Base-by-base conservation (phyloP, 2,888 invertebrate genomes). In the Trichogramma evanescens region DNA sequence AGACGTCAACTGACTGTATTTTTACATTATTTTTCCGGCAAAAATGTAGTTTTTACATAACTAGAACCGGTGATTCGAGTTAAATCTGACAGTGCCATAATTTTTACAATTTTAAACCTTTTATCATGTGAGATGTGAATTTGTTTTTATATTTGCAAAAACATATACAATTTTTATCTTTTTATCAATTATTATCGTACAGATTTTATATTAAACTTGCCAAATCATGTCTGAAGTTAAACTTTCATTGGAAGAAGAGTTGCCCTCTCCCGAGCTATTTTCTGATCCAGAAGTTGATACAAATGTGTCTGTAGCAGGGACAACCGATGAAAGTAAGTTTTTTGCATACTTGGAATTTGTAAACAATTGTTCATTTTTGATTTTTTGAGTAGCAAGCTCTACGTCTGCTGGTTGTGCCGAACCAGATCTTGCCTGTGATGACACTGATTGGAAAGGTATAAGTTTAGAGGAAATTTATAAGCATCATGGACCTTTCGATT, bases 391-490 rank as follows among this genome's bases (percentile, higher is more conserved):
- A 73, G 72, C 70, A 52, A 69, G 62, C 52, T 66, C 68, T 5
- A 61, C 66, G 38, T 69, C 67, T 39, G 55, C 58, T 9, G 65
- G 63, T 43, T n/a, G n/a, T 7, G 61, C 63, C 7, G 74, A 75
- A 66, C 70, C 74, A 52, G 72, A 74, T 56, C 59, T 68, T 9
- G 64, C 66, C 10, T 63, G 68, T 5, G 67, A 72, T 49, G 63
- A 62, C 54, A 71, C 71, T 41, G 74, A 76, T 64, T 82, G 81
- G 81, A 72, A 78, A 66, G 82, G 82, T 39, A 71, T 77, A 10
- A 77, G 75, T 61, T 74, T 82, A 70, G 72, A 76, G 43, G 80
- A 81, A 65, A 75, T 82, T 66, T 76, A 75, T 57, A 76, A 73
- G 66, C 77, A 79, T n/a, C 74, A 76, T 65, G 78, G 76, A 7